Conservation (phyloP, 1,140 invertebrate genomes). For the Trachymyrmex cornetzi region DNA sequence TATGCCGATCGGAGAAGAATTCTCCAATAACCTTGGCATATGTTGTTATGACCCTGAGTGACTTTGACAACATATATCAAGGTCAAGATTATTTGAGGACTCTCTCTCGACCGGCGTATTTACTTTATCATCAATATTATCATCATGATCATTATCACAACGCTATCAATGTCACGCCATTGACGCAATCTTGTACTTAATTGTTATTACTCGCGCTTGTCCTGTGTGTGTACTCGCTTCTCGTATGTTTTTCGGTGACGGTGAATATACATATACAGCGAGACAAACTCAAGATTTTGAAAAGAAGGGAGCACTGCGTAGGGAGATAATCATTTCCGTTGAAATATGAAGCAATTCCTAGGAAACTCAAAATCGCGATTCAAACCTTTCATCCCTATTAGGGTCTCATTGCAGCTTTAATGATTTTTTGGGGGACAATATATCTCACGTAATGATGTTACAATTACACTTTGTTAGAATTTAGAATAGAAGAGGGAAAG, state of each 20-base stretch:
- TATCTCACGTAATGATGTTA: conserved; percentile 6
- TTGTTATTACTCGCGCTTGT: conserved; percentile 61
- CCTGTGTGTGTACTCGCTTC: conserved; percentile 49
- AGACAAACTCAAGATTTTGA: conserved; percentile 20
- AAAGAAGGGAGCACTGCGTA: conserved; percentile 5
- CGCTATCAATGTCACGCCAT: not conserved
- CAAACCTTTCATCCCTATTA: conserved; percentile 5
- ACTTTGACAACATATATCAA: no score
- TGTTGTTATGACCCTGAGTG: no score
- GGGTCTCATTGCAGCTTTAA: conserved; percentile 17
- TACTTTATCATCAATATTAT: not conserved
- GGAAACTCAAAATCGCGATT: not conserved
- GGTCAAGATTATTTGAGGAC: no score
- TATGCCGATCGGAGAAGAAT: no score
- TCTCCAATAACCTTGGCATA: no score
- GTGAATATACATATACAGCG: conserved; percentile 29
- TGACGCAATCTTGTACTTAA: conserved; percentile 47
- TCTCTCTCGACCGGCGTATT: no score
- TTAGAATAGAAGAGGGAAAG: conserved; percentile 2
- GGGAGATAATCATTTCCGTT: conserved; percentile 3
- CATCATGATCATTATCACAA: not conserved
- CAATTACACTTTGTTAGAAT: conserved; percentile 22
- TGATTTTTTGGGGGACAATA: not conserved
- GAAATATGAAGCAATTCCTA: conserved; percentile 3
- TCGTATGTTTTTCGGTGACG: conserved; percentile 22